A percentile compares a stretch with the other conserved stretches of the same genome.
phyloP scores from a whole-genome alignment of 2,888 invertebrate genomes.

The Carpatolechia fugitivella region DNA sequence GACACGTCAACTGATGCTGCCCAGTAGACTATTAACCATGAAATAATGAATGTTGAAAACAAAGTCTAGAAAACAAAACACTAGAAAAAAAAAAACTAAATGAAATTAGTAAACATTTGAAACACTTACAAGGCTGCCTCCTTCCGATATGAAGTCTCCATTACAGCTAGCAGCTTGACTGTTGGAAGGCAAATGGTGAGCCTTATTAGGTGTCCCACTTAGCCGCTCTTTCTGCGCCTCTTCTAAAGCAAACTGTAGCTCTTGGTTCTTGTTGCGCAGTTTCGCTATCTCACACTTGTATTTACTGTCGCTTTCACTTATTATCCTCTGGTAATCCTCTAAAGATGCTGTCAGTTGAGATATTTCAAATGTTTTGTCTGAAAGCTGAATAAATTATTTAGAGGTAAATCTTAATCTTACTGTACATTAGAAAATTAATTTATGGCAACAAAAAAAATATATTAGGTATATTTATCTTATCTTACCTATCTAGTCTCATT shows the following conservation, averaged over 20 bases:
- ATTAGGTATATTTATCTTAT: too few species aligned
- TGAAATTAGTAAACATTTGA: too few species aligned
- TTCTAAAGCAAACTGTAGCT: conserved; percentile 64
- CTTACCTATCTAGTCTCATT: too few species aligned
- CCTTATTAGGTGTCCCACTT: conserved; percentile 56
- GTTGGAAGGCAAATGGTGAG: conserved; percentile 45
- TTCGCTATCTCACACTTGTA: conserved; percentile 80
- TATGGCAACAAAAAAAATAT: too few species aligned
- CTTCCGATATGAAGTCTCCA: conserved; percentile 77
- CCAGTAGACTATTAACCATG: too few species aligned
- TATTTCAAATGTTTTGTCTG: conserved; percentile 87
- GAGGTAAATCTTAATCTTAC: too few species aligned
- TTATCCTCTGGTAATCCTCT: conserved; percentile 82
- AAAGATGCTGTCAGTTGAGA: conserved; percentile 83
- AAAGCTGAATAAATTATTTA: conserved; percentile 73
- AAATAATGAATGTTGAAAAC: neutral
- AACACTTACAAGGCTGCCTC: conserved; percentile 79
- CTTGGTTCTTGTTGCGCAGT: conserved; percentile 77
- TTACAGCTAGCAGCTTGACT: conserved; percentile 73
- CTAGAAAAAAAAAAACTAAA: too few species aligned
- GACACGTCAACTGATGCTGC: too few species aligned
- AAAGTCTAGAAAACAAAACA: neutral
- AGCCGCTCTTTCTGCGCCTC: conserved; percentile 65
- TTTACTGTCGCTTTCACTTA: conserved; percentile 81
- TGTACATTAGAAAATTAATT: too few species aligned